phyloP scores from a whole-genome alignment of 2,888 invertebrate genomes.

The Mactromeris polynyma region DNA sequence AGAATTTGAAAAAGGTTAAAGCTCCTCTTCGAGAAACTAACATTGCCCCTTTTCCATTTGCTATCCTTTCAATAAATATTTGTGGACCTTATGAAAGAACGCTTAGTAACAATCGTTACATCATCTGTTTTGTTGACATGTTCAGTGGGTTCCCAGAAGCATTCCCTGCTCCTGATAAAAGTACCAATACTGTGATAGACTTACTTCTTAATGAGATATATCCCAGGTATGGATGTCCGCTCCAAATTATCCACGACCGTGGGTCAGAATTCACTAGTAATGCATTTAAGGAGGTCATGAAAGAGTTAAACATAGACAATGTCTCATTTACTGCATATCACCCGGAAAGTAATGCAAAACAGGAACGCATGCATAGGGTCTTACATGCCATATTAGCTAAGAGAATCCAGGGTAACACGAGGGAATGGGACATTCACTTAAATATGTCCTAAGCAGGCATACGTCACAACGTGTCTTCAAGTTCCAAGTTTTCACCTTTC shows the following conservation, averaged over 20 bases:
- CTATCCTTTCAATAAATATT: no score
- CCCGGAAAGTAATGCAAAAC: constrained; percentile 33
- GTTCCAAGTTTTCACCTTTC: constrained; percentile 56
- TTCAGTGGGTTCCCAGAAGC: no score
- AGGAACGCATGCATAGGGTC: constrained; percentile 52
- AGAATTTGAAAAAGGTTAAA: no score
- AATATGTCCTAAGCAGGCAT: constrained; percentile 61
- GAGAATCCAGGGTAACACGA: constrained; percentile 32
- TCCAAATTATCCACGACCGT: constrained; percentile 54
- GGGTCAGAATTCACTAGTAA: constrained; percentile 40
- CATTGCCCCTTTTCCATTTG: no score
- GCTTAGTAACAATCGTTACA: no score
- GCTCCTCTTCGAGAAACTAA: no score
- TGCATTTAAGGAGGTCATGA: constrained; percentile 39
- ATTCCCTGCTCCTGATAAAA: no score
- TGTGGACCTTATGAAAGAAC: no score
- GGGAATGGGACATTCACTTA: constrained; percentile 59
- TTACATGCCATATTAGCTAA: constrained; percentile 52
- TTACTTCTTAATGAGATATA: no score
- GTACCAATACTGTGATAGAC: no score
- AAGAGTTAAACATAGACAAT: no score
- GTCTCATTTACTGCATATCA: constrained; percentile 33
- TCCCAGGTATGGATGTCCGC: constrained; percentile 39
- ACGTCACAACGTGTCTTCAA: constrained; percentile 53
- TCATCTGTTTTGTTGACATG: no score